These are phyloP conservation scores for Dipodomys spectabilis DNA, from an alignment of 2,113 vertebrate species.

Conservation along the genomic window DNA sequence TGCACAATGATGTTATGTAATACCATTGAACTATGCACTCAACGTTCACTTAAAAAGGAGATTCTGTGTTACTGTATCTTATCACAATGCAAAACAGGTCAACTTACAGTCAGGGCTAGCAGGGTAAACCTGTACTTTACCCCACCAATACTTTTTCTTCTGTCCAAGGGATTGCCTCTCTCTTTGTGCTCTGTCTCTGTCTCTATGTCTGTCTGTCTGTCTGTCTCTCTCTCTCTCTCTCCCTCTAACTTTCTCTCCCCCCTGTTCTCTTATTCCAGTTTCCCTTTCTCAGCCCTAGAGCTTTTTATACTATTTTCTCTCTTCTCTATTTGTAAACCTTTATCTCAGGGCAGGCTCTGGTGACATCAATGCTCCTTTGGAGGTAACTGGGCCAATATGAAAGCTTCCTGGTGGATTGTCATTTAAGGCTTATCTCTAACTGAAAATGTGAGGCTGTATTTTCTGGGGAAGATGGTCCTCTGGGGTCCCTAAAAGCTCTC, in stretches of 20 bases:
- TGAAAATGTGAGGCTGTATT: background rate
- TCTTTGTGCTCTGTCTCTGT: background rate
- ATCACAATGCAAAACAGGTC: background rate
- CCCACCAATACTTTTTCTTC: background rate
- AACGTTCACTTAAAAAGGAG: background rate
- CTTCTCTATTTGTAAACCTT: background rate
- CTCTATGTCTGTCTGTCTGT: too few relatives aligned
- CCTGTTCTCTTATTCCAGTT: too few relatives aligned
- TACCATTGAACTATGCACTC: background rate
- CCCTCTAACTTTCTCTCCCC: background rate
- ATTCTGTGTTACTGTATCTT: background rate
- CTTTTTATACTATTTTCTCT: background rate
- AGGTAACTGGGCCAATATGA: background rate
- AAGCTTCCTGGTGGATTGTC: background rate
- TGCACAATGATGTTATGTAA: background rate
- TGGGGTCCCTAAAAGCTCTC: background rate
- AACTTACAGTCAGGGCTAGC: background rate
- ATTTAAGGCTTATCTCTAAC: conserved; percentile 13
- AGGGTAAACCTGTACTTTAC: background rate
- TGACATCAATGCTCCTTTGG: background rate
- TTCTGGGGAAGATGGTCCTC: background rate
- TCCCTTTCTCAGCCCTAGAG: too few relatives aligned
- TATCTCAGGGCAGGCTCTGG: background rate
- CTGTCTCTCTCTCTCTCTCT: background rate
- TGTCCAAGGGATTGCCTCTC: background rate